These are phyloP conservation scores for Oxycera nigricornis DNA, from an alignment of 2,888 invertebrate genomes.

Conservation along the genomic window DNA sequence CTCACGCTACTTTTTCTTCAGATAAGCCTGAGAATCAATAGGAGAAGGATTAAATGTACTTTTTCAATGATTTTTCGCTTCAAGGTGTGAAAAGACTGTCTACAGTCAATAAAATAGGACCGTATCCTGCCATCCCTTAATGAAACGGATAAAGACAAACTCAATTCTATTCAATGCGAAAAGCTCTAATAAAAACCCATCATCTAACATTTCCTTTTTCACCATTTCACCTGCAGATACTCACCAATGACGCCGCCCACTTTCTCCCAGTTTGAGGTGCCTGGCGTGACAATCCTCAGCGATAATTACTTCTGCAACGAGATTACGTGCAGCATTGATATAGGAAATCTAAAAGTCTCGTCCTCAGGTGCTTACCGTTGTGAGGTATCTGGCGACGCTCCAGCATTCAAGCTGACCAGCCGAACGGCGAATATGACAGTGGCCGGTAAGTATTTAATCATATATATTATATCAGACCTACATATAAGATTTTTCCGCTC, in stretches of 20 bases:
- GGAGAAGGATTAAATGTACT: too few relatives aligned
- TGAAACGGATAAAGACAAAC: too few relatives aligned
- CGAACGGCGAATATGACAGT: constrained; percentile 67
- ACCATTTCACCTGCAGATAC: constrained; percentile 51
- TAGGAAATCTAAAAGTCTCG: constrained; percentile 56
- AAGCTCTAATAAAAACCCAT: too few relatives aligned
- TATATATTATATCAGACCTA: background rate
- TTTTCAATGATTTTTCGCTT: too few relatives aligned
- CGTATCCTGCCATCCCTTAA: too few relatives aligned
- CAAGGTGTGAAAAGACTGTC: too few relatives aligned
- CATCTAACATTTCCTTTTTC: background rate
- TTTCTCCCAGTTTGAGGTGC: constrained; percentile 56
- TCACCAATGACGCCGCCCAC: constrained; percentile 57
- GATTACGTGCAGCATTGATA: constrained; percentile 56
- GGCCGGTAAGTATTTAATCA: constrained; percentile 62
- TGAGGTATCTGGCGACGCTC: constrained; percentile 69
- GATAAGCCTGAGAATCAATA: too few relatives aligned
- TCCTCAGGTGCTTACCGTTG: constrained; percentile 66
- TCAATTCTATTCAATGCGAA: too few relatives aligned
- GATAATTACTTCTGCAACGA: constrained; percentile 57
- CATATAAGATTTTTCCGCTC: background rate
- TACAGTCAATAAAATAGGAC: too few relatives aligned
- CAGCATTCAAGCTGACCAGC: constrained; percentile 65
- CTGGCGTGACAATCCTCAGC: constrained; percentile 52
- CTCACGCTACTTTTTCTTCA: too few relatives aligned